Evolutionary conservation across 2,797 vertebrate genomes (phyloP), one percentile per base, ranked within the genome.

Genomic region (Chanos chanos): DNA sequence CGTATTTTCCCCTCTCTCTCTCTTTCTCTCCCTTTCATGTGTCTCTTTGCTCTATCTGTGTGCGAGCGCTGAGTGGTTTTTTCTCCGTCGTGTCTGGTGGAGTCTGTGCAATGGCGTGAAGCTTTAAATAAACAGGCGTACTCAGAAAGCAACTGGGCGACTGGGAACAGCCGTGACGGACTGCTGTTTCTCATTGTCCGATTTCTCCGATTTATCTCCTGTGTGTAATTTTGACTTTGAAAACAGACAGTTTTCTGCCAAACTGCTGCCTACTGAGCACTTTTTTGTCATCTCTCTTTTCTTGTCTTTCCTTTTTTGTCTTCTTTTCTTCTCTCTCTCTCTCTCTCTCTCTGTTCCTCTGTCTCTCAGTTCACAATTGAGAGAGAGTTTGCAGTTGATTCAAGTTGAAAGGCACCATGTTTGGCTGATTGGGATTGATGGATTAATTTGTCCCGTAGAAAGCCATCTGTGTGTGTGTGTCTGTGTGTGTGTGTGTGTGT

Each of bases 221-320:
- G 63, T 63, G 79, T 82, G 83, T 81, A 70, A 80, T 82, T 81
- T 78, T 82, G 80, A 83, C 85, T 86, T 88, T 80, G 74, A 85
- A 86, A 86, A 77, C 83, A 79, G 78, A 74, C 80, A 71, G 25
- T 70, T 70, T 62, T 62, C 54, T 77, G 71, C 74, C 79, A 85
- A 79, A 61, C 58, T 21, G 71, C 63, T 59, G 81, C 76, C 81
- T 72, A 48, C 50, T 37, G 61, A 58, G 51, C 55, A 36, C 22
- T 47, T 39, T 10, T 37, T 51, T 51, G 63, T 65, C 60, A 51
- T 55, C 33, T 58, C 27, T 12, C 30, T 55, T 0, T 24, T 33
- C 41, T 48, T 28, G 33, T 41, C 45, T 30, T 5, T 10, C 6
- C 33, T 25, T 54, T 1, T 25, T 48, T 8, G 21, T 3, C 27